Conservation (phyloP, 2,888 invertebrate species). For the Drosophila peninsularis region DNA sequence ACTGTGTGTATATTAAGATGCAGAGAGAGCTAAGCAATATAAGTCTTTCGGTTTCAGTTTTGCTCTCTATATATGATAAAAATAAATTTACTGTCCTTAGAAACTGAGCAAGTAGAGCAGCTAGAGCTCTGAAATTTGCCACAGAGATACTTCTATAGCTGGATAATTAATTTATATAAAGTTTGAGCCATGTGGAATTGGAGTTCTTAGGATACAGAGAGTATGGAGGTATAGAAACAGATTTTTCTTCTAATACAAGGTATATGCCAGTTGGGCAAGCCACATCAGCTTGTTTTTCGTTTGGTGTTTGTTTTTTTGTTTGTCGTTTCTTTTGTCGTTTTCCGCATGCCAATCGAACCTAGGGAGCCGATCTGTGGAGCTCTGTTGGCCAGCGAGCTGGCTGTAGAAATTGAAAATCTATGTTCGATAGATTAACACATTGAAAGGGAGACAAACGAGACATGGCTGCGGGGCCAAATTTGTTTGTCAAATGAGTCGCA, state of each 20-base stretch:
- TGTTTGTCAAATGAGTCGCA: constrained; percentile 33
- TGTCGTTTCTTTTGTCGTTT: constrained; percentile 34
- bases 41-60: no score
- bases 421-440: constrained; percentile 66
- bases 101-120: background rate
- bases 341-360: constrained; percentile 65
- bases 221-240: background rate
- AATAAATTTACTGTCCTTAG: background rate
- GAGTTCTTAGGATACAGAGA: no score
- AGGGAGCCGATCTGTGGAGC: background rate
- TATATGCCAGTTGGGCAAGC: background rate
- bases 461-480: constrained; percentile 34
- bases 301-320: constrained; percentile 18
- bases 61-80: background rate
- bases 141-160: no score
- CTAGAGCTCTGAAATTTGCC: background rate
- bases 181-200: no score
- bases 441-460: constrained; percentile 23
- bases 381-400: background rate
- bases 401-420: constrained; percentile 58
- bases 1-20: background rate
- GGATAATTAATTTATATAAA: no score
- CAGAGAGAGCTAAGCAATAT: no score
- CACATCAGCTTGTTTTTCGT: constrained; percentile 10
- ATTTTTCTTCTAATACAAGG: background rate